Base-by-base conservation (phyloP, 2,797 vertebrate genomes). In the Falco peregrinus region DNA sequence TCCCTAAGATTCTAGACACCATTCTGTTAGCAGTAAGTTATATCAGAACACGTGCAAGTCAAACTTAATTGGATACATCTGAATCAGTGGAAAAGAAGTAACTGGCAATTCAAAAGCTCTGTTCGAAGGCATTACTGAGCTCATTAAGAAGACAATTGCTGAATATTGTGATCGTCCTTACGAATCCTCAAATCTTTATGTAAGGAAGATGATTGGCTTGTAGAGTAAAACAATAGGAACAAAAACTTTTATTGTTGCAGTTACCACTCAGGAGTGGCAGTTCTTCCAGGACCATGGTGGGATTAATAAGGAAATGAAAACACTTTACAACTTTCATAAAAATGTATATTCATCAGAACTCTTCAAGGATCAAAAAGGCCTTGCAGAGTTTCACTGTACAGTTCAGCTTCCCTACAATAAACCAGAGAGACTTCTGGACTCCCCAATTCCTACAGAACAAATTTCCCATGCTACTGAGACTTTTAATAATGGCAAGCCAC, bases 291-390 rank as follows among this genome's bases (percentile, higher is more conserved):
- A 92, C 84, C 87, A 91, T 93, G 84, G 94, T 95, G 93, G 92
- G 97, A 98, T 96, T 97, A 97, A 98, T 96, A 96, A 97, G 96
- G 88, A 95, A 95, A 92, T 96, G 96, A 96, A 98, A 98, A 97
- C 70, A 98, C 94, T 97, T 97, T 91, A 95, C 94, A 97, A 96
- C 96, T 97, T 97, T 91, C 95, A 97, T 95, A 92, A 97, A 98
- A 98, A 97, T 94, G 94, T 97, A 95, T 97, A 97, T 97, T 95
- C 97, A 97, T 97, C 96, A 97, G 96, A 98, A 97, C 93, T 92
- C 94, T 98, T 97, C 95, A 96, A 97, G 97, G 97, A 98, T 98
- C 97, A 98, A 98, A 98, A 98, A 98, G 96, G 96, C 89, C 97
- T 98, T 97, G 95, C 96, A 94, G 98, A 97, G 97, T 95, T 98